phyloP scores from a whole-genome alignment of 2,797 vertebrate genomes.

The Carcharodon carcharias region DNA sequence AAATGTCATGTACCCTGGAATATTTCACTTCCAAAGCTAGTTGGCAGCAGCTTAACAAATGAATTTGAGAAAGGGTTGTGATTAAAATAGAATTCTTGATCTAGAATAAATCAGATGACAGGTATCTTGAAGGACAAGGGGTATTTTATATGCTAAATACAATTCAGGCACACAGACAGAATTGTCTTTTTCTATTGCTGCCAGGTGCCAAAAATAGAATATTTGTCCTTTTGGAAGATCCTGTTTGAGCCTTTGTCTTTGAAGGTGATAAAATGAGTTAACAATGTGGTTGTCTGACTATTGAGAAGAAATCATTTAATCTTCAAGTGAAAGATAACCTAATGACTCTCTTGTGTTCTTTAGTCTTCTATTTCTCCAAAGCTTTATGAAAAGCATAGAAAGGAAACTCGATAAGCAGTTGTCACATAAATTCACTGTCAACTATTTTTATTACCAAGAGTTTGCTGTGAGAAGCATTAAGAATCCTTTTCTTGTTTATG shows the following conservation, averaged over 20 bases:
- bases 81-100: background rate
- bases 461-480: background rate
- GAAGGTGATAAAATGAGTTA: constrained; percentile 22
- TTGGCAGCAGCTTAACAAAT: background rate
- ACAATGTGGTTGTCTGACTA: background rate
- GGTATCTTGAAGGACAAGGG: background rate
- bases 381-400: constrained; percentile 14
- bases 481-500: background rate
- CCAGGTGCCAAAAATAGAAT: constrained; percentile 20
- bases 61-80: constrained; percentile 6
- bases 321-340: background rate
- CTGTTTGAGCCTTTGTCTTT: background rate
- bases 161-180: background rate
- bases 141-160: background rate
- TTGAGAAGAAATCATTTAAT: constrained; percentile 30
- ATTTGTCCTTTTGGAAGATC: background rate
- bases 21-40: background rate
- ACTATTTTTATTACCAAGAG: background rate
- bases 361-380: constrained; percentile 30
- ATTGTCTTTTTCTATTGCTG: background rate
- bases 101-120: background rate
- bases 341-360: background rate
- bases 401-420: constrained; percentile 10
- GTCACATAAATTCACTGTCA: constrained; percentile 20
- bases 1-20: background rate